Percentiles rank a stretch among this genome's conserved stretches.
Evolutionary conservation across 1,140 invertebrate species (phyloP).

Genomic region (Pemphigus obesinymphae): DNA sequence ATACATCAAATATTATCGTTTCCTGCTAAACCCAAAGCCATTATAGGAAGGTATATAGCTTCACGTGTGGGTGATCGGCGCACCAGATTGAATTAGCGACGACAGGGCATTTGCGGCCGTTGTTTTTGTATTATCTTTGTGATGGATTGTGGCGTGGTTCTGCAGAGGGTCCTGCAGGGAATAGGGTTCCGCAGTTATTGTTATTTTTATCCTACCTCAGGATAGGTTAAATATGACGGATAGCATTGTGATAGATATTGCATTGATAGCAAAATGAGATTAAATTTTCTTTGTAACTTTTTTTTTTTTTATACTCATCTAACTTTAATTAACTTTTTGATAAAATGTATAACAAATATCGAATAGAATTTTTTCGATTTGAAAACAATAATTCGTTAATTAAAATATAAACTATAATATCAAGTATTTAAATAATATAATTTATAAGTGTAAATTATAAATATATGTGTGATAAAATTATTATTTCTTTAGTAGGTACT

Average conservation of each 20-base stretch:
- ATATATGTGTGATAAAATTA: no score
- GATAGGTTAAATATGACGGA: constrained; percentile 35
- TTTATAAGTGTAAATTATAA: no score
- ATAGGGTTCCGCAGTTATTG: constrained; percentile 2
- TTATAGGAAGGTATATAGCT: constrained; percentile 7
- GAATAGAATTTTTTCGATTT: no score
- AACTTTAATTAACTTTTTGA: neutral
- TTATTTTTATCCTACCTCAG: constrained; percentile 27
- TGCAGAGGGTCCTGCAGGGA: neutral
- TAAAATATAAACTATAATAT: no score
- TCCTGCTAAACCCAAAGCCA: neutral
- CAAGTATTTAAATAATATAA: no score
- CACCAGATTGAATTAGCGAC: constrained; percentile 32
- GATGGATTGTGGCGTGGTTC: constrained; percentile 19
- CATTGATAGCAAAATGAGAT: constrained; percentile 9
- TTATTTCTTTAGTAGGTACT: no score
- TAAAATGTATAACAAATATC: no score
- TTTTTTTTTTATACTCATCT: neutral
- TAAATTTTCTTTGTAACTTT: constrained; percentile 25
- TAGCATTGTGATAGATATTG: constrained; percentile 12
- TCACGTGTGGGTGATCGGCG: neutral
- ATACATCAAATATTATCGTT: neutral
- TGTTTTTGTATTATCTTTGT: constrained; percentile 35
- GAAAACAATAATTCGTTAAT: no score
- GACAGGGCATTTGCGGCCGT: constrained; percentile 16